Evolutionary conservation across 2,888 invertebrate species (phyloP).

Genomic region (Endomychus coccineus): DNA sequence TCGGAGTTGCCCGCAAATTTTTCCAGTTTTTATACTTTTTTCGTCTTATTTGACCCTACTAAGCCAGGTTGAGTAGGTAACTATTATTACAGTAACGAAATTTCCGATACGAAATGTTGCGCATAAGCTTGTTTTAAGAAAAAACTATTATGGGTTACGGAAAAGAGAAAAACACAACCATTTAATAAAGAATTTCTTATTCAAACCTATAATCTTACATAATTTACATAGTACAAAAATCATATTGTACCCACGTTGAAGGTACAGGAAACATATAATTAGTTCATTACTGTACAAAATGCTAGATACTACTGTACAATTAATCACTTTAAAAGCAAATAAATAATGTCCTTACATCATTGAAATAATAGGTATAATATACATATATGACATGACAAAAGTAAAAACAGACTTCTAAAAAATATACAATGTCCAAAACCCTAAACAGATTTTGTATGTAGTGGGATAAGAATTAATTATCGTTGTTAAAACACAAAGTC

Average conservation of each 20-base stretch:
- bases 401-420: slow-evolving; percentile 24
- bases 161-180: slow-evolving; percentile 9
- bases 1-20: too few species aligned
- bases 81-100: too few species aligned
- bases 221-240: slow-evolving; percentile 80
- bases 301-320: slow-evolving; percentile 45
- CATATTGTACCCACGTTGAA: slow-evolving; percentile 41
- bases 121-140: not conserved
- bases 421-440: slow-evolving; percentile 20
- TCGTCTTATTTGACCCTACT: too few species aligned
- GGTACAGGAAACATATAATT: slow-evolving; percentile 36
- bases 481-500: slow-evolving; percentile 38
- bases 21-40: too few species aligned
- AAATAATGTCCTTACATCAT: slow-evolving; percentile 41
- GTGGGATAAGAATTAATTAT: slow-evolving; percentile 17
- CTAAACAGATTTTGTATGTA: slow-evolving; percentile 16
- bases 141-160: not conserved
- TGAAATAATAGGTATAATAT: slow-evolving; percentile 43
- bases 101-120: too few species aligned
- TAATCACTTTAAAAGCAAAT: slow-evolving; percentile 42
- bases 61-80: too few species aligned
- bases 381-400: slow-evolving; percentile 39
- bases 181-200: slow-evolving; percentile 50
- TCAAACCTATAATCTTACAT: slow-evolving; percentile 71
- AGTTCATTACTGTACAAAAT: slow-evolving; percentile 44